Base-by-base conservation (phyloP, 2,888 invertebrate species). In the Melikaiella ostensackeni region DNA sequence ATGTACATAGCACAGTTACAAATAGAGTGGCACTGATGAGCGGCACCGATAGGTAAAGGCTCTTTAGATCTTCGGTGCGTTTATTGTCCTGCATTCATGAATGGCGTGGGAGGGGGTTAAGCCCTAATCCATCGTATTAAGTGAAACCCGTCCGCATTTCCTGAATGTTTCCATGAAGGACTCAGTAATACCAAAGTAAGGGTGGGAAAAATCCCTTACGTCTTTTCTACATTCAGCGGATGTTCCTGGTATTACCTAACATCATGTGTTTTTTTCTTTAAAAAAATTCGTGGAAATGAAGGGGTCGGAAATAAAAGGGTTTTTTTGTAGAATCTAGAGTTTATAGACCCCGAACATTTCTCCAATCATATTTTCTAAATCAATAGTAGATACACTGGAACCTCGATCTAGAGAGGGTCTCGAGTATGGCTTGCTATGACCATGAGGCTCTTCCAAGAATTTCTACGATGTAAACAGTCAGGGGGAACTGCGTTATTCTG, bases 71-170 rank as follows among this genome's bases (percentile, higher is more conserved):
- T 76, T 77, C 77, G 76, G 19, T 66, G n/a, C 75, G 62, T 81
- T 84, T 84, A 87, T 87, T 87, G 86, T 87, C 64, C 38, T 38
- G 30, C 30, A 70, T 46, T 77, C 76, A 78, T 84, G 84, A 84
- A 86, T 85, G 80, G 78, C 74, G 76, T 74, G 80, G 75, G 78
- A 83, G 84, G 84, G 84, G 84, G 84, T 84, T 88, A 85, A 88
- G 86, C 86, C 84, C 84, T 90, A 89, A 90, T 90, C 89, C 88
- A 75, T 75, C 75, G 87, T 82, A 87, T 89, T 89, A 86, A 87
- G 86, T 88, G 86, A 89, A 90, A 89, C 85, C 87, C 86, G 88
- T 85, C 84, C 86, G 79, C 85, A 83, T 86, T 87, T 87, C 81
- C 84, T 83, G 81, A 81, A 82, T 80, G 83, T 84, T 86, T 84